Percentiles rank a stretch among this genome's conserved stretches.
Conservation (phyloP, 2,888 invertebrate genomes). For the Microplitis deprimator region DNA sequence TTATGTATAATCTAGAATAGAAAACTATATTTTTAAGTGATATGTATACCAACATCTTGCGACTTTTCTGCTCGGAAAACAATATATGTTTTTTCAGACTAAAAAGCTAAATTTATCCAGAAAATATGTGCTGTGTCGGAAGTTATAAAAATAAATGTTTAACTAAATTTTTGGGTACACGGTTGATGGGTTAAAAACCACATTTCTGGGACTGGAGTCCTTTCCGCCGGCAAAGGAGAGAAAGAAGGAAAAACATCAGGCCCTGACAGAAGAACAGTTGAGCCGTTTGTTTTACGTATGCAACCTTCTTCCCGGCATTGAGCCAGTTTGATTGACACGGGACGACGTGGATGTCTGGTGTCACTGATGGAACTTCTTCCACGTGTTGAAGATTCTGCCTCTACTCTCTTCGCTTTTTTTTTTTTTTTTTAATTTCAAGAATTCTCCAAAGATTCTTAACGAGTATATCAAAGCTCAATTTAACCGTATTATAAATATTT, state of each 20-base stretch:
- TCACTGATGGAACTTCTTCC: constrained; percentile 29
- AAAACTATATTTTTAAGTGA: background rate
- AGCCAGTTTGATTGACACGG: constrained; percentile 42
- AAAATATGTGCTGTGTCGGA: constrained; percentile 37
- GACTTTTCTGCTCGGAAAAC: background rate
- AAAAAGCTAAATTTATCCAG: constrained; percentile 29
- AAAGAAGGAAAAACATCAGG: constrained; percentile 29
- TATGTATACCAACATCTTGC: background rate
- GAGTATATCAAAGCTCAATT: no score
- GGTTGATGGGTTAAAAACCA: constrained; percentile 34
- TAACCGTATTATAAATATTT: no score
- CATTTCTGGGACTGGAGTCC: constrained; percentile 11
- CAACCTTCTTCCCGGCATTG: constrained; percentile 38
- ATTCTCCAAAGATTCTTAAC: background rate
- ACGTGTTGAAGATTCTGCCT: constrained; percentile 27
- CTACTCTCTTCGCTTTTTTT: constrained; percentile 13
- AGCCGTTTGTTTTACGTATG: constrained; percentile 53
- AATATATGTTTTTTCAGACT: constrained; percentile 36
- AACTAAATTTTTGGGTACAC: constrained; percentile 44
- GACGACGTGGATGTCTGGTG: constrained; percentile 37
- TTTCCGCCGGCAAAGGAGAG: constrained; percentile 25
- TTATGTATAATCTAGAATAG: background rate
- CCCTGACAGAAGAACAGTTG: constrained; percentile 44
- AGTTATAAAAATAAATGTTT: constrained; percentile 47
- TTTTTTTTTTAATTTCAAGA: background rate